Evolutionary conservation across 1,140 invertebrate genomes (phyloP).

Genomic region (Solenopsis fugax): DNA sequence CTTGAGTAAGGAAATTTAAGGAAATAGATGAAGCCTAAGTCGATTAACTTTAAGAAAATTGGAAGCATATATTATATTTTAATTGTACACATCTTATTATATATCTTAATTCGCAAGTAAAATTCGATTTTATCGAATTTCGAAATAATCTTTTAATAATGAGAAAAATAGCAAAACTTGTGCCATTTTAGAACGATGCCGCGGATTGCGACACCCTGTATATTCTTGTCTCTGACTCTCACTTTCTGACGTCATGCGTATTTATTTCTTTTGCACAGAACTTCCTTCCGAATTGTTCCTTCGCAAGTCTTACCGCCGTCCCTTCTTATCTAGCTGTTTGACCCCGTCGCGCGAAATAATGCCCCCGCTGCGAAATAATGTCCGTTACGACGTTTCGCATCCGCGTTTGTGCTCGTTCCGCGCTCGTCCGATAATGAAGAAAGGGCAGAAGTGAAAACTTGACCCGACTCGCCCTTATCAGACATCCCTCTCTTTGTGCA

Average conservation of each 20-base stretch:
- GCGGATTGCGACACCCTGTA: not conserved
- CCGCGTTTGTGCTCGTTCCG: constrained; percentile 4
- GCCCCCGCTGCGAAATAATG: constrained; percentile 25
- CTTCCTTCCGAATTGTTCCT: constrained; percentile 1
- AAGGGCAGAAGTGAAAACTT: constrained; percentile 49
- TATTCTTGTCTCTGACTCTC: not conserved
- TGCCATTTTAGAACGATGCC: not conserved
- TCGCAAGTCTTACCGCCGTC: constrained; percentile 5
- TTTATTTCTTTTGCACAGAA: constrained; percentile 17
- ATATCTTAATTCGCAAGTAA: not conserved
- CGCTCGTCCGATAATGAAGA: constrained; percentile 48
- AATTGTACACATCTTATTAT: not conserved
- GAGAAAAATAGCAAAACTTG: not conserved
- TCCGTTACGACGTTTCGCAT: constrained; percentile 53
- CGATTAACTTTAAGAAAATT: constrained; percentile 8
- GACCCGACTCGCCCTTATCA: constrained; percentile 35
- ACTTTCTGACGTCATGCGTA: not conserved
- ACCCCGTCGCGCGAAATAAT: constrained; percentile 13
- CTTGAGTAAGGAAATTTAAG: not conserved
- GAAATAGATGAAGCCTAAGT: not conserved
- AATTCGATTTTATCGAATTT: not conserved
- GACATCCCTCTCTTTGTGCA: constrained; percentile 18
- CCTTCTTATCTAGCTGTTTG: constrained; percentile 47
- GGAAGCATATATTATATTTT: not conserved
- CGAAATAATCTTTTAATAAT: not conserved